phyloP scores from a whole-genome alignment of 2,113 vertebrate genomes.

The Cololabis saira region DNA sequence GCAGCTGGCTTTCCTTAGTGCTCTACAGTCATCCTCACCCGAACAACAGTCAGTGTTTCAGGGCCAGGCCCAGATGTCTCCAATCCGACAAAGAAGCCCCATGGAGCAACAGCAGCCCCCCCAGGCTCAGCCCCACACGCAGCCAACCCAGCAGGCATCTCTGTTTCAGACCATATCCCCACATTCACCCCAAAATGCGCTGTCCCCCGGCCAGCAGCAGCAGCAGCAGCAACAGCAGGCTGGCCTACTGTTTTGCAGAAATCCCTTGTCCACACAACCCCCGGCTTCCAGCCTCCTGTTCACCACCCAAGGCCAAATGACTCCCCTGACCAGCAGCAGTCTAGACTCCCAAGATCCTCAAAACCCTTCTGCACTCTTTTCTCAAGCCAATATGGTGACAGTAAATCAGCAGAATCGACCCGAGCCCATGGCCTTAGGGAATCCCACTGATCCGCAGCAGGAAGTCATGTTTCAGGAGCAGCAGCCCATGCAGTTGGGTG shows the following conservation, averaged over 20 bases:
- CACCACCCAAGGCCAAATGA: conserved; percentile 77
- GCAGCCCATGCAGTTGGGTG: conserved; percentile 92
- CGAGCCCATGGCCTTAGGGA: conserved; percentile 92
- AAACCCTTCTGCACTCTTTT: conserved; percentile 88
- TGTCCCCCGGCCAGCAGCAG: conserved; percentile 81
- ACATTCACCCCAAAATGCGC: conserved; percentile 74
- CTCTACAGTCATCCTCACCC: conserved; percentile 75
- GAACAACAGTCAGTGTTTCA: conserved; percentile 83
- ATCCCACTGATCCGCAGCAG: conserved; percentile 84
- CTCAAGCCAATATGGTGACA: conserved; percentile 85
- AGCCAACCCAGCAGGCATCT: conserved; percentile 85
- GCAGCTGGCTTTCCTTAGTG: conserved; percentile 90
- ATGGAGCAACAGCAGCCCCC: conserved; percentile 90
- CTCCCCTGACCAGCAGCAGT: conserved; percentile 80
- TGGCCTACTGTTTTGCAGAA: conserved; percentile 88
- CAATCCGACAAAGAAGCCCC: conserved; percentile 87
- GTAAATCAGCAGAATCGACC: conserved; percentile 87
- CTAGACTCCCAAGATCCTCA: conserved; percentile 85
- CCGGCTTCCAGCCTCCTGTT: conserved; percentile 84
- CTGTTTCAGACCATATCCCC: conserved; percentile 81
- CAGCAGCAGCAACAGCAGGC: conserved; percentile 87
- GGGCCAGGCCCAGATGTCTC: conserved; percentile 78
- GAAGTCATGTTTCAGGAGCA: conserved; percentile 91
- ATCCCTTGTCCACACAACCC: conserved; percentile 84
- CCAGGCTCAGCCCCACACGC: conserved; percentile 83